A percentile compares a stretch with the other conserved stretches of the same genome.
Conservation (phyloP, 2,888 invertebrate species). For the Neocrepidodera transversa region DNA sequence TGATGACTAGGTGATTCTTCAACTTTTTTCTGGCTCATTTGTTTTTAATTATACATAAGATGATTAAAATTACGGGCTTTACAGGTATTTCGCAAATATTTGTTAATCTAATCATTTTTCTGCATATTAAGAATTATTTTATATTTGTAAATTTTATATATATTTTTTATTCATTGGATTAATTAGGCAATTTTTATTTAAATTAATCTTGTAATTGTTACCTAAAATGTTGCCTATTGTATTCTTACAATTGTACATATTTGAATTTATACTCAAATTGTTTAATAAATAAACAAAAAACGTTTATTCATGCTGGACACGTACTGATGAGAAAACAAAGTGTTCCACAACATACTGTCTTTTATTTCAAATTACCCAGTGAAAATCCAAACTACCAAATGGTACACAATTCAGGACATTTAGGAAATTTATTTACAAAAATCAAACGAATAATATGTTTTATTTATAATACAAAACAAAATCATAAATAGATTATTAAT, state of each 20-base stretch:
- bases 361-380: conserved; percentile 17
- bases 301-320: conserved; percentile 46
- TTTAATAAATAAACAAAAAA: conserved; percentile 47
- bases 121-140: no score
- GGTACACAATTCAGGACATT: no score
- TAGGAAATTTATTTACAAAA: no score
- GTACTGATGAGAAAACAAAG: conserved; percentile 39
- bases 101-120: no score
- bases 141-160: conserved; percentile 30
- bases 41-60: no score
- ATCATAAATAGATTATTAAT: no score
- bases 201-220: conserved; percentile 43
- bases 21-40: no score
- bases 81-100: no score
- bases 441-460: no score
- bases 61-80: no score
- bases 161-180: conserved; percentile 30
- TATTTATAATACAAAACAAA: no score
- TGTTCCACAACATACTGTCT: conserved; percentile 16
- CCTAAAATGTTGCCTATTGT: conserved; percentile 49
- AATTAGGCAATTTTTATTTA: conserved; percentile 25
- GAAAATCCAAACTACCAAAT: neutral
- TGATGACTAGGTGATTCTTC: no score
- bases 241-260: conserved; percentile 49
- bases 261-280: conserved; percentile 50